Conservation (phyloP, 2,797 vertebrate genomes). For the Enteromius mattozi region DNA sequence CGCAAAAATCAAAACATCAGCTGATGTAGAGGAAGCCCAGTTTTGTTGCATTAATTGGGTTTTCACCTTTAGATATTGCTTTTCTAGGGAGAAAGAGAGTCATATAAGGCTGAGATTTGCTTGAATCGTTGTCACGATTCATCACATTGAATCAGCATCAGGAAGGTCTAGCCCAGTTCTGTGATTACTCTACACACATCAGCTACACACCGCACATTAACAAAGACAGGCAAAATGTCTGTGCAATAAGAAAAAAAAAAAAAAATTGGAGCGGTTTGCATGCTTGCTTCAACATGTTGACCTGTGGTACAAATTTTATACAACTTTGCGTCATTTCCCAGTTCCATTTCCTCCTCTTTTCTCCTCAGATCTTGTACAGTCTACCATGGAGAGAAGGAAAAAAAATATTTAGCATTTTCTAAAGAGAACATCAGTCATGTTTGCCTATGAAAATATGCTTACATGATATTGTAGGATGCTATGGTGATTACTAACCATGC, state of each 20-base stretch:
- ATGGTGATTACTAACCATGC: neutral
- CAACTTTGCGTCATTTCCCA: neutral
- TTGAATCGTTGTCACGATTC: neutral
- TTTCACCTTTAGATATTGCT: neutral
- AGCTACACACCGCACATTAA: neutral
- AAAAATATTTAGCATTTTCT: neutral
- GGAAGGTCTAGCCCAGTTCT: neutral
- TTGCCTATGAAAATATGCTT: neutral
- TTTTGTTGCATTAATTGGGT: conserved; percentile 4
- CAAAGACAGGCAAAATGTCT: neutral
- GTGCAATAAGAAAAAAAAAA: neutral
- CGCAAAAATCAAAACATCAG: conserved; percentile 39
- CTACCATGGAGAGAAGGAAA: neutral
- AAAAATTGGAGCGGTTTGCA: neutral
- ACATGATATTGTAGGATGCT: neutral
- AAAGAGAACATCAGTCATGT: neutral
- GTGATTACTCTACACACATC: conserved; percentile 2
- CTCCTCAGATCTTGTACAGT: neutral
- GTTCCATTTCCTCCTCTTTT: neutral
- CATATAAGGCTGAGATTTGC: neutral
- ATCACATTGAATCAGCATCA: neutral
- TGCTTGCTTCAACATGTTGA: neutral
- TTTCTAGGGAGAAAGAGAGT: neutral
- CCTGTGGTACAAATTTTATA: neutral
- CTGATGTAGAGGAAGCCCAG: conserved; percentile 28